These are phyloP conservation scores for Drosophila prosaltans DNA, from an alignment of 1,140 invertebrate species.

Conservation along the genomic window DNA sequence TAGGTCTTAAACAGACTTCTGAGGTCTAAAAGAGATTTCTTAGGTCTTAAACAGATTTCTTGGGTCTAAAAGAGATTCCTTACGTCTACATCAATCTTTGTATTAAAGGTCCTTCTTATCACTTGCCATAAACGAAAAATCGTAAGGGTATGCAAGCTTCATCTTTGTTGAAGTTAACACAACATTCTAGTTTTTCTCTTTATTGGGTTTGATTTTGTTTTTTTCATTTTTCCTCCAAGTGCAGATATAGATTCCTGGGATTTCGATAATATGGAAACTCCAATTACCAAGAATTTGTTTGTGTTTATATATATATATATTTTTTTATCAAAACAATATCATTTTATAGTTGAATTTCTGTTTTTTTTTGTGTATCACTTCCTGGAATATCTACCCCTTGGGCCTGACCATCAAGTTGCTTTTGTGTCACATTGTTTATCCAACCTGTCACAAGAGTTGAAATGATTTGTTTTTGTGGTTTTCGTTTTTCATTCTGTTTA, in stretches of 20 bases:
- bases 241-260: conserved; percentile 27
- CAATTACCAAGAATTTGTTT: background rate
- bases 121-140: too few species aligned
- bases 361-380: background rate
- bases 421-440: conserved; percentile 6
- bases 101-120: too few species aligned
- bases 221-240: background rate
- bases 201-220: background rate
- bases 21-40: too few species aligned
- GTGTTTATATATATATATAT: too few species aligned
- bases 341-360: too few species aligned
- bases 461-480: background rate
- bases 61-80: too few species aligned
- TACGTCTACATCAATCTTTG: too few species aligned
- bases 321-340: background rate
- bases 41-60: too few species aligned
- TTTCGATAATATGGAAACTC: conserved; percentile 33
- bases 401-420: background rate
- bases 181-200: too few species aligned
- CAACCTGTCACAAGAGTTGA: conserved; percentile 3
- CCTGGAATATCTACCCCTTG: background rate
- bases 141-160: too few species aligned
- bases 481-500: background rate
- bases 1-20: too few species aligned
- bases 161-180: too few species aligned